These are phyloP conservation scores for Ptilonorhynchus violaceus DNA, from an alignment of 2,113 vertebrate genomes.

Conservation along the genomic window DNA sequence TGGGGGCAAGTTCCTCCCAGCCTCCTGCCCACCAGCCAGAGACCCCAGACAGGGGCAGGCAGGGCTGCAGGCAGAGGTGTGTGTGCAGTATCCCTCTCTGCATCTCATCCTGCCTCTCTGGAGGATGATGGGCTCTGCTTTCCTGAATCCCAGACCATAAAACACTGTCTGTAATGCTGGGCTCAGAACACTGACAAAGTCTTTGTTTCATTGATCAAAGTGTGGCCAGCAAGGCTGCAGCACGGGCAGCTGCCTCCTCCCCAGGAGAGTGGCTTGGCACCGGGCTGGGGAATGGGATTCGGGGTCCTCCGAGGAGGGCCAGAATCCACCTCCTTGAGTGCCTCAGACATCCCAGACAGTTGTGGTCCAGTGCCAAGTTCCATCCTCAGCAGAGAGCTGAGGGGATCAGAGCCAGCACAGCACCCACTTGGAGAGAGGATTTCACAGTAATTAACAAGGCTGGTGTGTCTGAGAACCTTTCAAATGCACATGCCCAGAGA, in stretches of 20 bases:
- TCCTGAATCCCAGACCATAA: not conserved
- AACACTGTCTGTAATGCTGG: not conserved
- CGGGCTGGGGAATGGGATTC: accelerated
- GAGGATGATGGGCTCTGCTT: not conserved
- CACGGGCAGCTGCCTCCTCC: not conserved
- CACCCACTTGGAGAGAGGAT: not conserved
- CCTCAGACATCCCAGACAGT: not conserved
- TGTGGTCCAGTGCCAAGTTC: not conserved
- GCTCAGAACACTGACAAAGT: accelerated
- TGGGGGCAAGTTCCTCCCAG: not conserved
- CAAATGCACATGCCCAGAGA: not conserved
- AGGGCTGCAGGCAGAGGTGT: not conserved
- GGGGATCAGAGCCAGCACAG: not conserved
- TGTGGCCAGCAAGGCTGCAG: not conserved
- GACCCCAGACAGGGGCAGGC: not conserved
- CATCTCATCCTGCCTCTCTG: not conserved
- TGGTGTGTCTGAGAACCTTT: not conserved
- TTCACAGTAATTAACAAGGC: not conserved
- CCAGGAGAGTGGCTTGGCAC: not conserved
- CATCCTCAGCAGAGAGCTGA: not conserved
- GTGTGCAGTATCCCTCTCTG: not conserved
- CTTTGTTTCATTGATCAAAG: not conserved
- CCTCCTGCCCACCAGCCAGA: not conserved
- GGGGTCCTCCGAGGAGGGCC: not conserved
- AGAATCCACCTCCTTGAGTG: not conserved